Base-by-base conservation (phyloP, 2,113 vertebrate genomes). In the Vanacampus margaritifer region DNA sequence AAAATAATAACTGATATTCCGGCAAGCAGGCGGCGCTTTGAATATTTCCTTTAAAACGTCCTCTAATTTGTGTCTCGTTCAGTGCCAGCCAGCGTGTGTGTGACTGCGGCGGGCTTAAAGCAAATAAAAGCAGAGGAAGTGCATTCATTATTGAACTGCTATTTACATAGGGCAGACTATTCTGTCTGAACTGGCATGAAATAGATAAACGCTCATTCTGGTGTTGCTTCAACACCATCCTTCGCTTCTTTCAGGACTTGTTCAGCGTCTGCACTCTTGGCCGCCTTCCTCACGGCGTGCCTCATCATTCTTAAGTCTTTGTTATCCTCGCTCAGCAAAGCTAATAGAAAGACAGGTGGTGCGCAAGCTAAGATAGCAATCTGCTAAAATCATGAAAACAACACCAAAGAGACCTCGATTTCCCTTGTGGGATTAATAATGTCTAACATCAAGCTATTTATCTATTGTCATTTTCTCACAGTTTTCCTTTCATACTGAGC, bases 1-100 rank as follows among this genome's bases (percentile, higher is more conserved):
- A 93, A 93, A 93, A 92, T 92, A 93, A 93, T 93, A 93, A 93
- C 90, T 92, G 91, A 93, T 92, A 91, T 92, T 91, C 86, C 74
- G 78, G 90, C 80, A 62, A 43, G 75, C 83, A 84, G 81, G 86
- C 85, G 88, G 80, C 84, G 81, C 87, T 92, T 91, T 90, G 90
- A 92, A 92, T 92, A 91, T 91, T 91, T 91, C 89, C 81, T 91
- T 91, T 89, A 91, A 92, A 92, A 92, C 74, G 86, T 84, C 89
- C 88, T 90, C 86, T 91, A 91, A 92, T 93, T 92, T 92, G 88
- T 90, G 90, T 91, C 86, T 92, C 58, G 74, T 86, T 69, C 45
- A 65, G 80, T 88, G 89, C 86, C 87, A 86, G 78, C 59, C 59
- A 62, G 59, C 83, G 85, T 80, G 88, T 86, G 82, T 90, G 87